A percentile compares a stretch with the other conserved stretches of the same genome.
phyloP scores from a whole-genome alignment of 1,140 invertebrate species.

The Plodia interpunctella region DNA sequence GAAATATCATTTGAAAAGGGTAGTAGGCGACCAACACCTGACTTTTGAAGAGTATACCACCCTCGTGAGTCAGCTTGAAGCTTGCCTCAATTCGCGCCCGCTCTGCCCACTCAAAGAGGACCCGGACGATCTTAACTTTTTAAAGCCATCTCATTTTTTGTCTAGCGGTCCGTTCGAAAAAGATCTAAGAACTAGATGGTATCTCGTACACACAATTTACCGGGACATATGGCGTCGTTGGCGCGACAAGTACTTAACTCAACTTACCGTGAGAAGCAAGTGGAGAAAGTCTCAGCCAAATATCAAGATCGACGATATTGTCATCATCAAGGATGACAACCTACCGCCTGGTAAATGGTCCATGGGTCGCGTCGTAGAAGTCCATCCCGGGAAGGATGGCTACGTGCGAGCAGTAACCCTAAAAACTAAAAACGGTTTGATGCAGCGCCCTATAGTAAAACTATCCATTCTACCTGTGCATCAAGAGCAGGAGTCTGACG shows the following conservation, averaged over 20 bases:
- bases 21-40: slow-evolving; percentile 28
- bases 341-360: slow-evolving; percentile 33
- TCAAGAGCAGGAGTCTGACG: background rate
- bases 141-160: slow-evolving; percentile 39
- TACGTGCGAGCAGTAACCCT: slow-evolving; percentile 28
- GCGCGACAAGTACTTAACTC: slow-evolving; percentile 27
- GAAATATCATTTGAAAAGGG: slow-evolving; percentile 36
- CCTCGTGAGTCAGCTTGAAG: slow-evolving; percentile 28
- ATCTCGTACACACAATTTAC: slow-evolving; percentile 11
- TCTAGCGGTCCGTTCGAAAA: slow-evolving; percentile 20
- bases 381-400: slow-evolving; percentile 26
- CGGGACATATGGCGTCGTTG: slow-evolving; percentile 22
- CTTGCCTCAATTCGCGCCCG: slow-evolving; percentile 40
- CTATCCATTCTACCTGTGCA: slow-evolving; percentile 21
- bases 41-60: slow-evolving; percentile 41
- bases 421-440: slow-evolving; percentile 25
- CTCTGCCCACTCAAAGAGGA: slow-evolving; percentile 32
- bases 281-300: slow-evolving; percentile 23
- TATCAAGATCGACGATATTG: slow-evolving; percentile 34
- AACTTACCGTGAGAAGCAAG: slow-evolving; percentile 25
- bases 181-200: slow-evolving; percentile 13
- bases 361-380: slow-evolving; percentile 21
- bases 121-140: slow-evolving; percentile 26
- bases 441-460: slow-evolving; percentile 31
- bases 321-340: slow-evolving; percentile 44